Conservation (phyloP, 37 sponge, comb jelly and placozoan species). For the Beroe ovata region DNA sequence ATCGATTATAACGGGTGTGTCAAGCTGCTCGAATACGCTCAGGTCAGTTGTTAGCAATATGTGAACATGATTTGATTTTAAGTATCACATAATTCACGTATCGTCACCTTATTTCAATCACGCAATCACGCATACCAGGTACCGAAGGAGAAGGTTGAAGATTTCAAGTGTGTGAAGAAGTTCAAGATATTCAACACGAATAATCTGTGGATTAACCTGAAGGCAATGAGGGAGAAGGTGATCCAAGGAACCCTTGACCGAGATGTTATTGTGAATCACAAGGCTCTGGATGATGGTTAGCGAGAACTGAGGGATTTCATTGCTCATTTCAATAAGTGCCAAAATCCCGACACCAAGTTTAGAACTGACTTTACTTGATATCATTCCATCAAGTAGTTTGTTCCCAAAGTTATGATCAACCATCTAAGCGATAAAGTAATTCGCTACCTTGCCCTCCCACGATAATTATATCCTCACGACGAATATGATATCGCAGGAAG, state of each 20-base stretch:
- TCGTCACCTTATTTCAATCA: too few species aligned
- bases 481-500: too few species aligned
- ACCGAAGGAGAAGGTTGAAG: constrained; percentile 75
- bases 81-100: too few species aligned
- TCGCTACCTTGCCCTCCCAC: too few species aligned
- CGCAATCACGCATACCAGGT: constrained; percentile 34
- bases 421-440: too few species aligned
- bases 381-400: too few species aligned
- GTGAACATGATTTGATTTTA: too few species aligned
- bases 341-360: too few species aligned
- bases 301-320: too few species aligned
- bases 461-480: too few species aligned
- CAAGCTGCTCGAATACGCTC: constrained; percentile 89
- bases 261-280: constrained; percentile 89
- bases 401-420: neutral
- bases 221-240: constrained; percentile 76
- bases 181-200: constrained; percentile 99
- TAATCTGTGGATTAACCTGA: constrained; percentile 87
- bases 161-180: constrained; percentile 90
- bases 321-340: too few species aligned
- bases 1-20: constrained; percentile 80
- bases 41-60: constrained; percentile 74
- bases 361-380: too few species aligned
- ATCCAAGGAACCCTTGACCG: constrained; percentile 68
- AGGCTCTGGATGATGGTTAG: constrained; percentile 76